phyloP scores from a whole-genome alignment of 2,113 vertebrate genomes.

The Orientallactaga bullata region DNA sequence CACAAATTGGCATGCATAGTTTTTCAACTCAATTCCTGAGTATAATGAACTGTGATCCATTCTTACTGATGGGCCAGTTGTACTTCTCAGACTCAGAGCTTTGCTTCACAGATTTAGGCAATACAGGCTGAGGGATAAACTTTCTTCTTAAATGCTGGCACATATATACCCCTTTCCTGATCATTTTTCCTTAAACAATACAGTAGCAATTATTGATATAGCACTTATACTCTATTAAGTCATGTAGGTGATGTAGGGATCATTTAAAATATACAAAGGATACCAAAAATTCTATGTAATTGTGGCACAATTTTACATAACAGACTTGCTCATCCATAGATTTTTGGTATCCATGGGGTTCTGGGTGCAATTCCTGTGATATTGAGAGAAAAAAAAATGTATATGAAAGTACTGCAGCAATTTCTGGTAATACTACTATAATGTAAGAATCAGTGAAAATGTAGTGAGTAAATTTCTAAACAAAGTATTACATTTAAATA shows the following conservation, averaged over 20 bases:
- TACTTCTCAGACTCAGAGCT: not conserved
- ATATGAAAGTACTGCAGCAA: not conserved
- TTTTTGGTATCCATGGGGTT: not conserved
- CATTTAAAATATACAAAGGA: not conserved
- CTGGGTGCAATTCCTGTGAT: not conserved
- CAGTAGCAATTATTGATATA: not conserved
- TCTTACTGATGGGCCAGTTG: conserved; percentile 18
- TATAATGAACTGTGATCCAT: conserved; percentile 31
- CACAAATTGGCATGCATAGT: conserved; percentile 20
- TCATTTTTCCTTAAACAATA: not conserved
- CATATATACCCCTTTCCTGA: not conserved
- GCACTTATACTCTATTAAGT: not conserved
- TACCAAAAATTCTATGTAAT: not conserved
- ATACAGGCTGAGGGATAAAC: not conserved
- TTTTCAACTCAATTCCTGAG: not conserved
- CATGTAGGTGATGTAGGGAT: not conserved
- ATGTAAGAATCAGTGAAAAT: conserved; percentile 36
- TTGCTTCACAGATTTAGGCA: not conserved
- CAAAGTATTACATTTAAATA: not conserved
- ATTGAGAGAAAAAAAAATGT: not conserved
- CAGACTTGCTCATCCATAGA: not conserved
- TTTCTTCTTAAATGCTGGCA: not conserved
- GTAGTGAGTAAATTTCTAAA: conserved; percentile 20
- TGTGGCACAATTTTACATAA: not conserved
- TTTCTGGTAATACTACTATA: conserved; percentile 9